Evolutionary conservation across 2,888 invertebrate species (phyloP).

Genomic region (Acleris laterana): DNA sequence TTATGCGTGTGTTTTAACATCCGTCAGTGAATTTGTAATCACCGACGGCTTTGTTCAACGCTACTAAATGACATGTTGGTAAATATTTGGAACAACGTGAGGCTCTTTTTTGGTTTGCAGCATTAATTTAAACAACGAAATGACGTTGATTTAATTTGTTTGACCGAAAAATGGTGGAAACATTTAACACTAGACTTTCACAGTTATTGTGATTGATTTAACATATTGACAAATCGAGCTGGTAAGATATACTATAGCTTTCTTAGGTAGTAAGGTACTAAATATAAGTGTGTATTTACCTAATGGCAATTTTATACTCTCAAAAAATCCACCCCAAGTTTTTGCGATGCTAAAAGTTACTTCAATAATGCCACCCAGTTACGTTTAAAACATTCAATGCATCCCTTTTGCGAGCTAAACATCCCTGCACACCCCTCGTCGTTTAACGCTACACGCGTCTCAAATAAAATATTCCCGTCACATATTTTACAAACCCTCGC

Average conservation of each 20-base stretch:
- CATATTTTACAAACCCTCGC: constrained; percentile 64
- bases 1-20: constrained; percentile 61
- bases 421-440: constrained; percentile 49
- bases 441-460: constrained; percentile 48
- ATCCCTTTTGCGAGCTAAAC: constrained; percentile 43
- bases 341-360: constrained; percentile 7
- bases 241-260: no score
- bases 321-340: neutral
- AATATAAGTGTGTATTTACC: no score
- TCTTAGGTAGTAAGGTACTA: no score
- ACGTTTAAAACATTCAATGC: constrained; percentile 24
- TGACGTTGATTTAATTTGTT: no score
- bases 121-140: no score
- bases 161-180: no score
- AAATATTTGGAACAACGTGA: constrained; percentile 21
- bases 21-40: constrained; percentile 56
- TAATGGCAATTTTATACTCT: neutral
- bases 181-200: no score
- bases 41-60: constrained; percentile 14
- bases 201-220: no score
- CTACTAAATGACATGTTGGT: constrained; percentile 22
- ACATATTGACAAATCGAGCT: no score
- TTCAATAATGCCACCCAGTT: constrained; percentile 19
- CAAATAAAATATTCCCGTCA: constrained; percentile 76
- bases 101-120: no score